Evolutionary conservation across 2,113 vertebrate genomes (phyloP), one percentile per base, ranked within the genome.

Genomic region (Pogonocichla stellata): DNA sequence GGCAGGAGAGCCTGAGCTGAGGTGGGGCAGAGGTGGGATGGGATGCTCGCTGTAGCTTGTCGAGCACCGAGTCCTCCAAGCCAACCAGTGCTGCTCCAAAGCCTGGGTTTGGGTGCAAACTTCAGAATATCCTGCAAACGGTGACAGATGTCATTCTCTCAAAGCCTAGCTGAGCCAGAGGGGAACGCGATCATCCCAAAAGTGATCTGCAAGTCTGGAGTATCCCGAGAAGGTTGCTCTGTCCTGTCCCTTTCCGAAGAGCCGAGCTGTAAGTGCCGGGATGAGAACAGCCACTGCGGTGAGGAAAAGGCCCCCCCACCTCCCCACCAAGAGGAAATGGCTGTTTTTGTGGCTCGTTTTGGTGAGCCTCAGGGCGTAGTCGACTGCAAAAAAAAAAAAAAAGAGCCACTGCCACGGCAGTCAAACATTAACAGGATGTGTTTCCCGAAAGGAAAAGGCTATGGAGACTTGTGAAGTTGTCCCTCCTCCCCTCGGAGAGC

Each of bases 401-500:
- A 98, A 98, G 95, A 97, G 95, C 97, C 96, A 85, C 95, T 97
- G 96, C 97, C 72, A 66, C 97, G 14, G 95, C 98, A 96, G 97
- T 98, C 98, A 94, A 98, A 98, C 98, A 98, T 98, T 97, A 98
- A 99, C 99, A 99, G 99, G 99, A 99, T 99, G 98, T 98, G 98
- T 98, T 99, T 99, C 99, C 99, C 99, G 98, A 98, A 98, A 99
- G 99, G 98, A 99, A 99, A 98, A 98, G 98, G 85, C 84, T 94
- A 87, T 93, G 93, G 95, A 97, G 97, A 94, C 94, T 95, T 98
- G 82, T 89, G 74, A 98, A 98, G 98, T 98, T 96, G 97, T 95
- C 95, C 93, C 95, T 95, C 97, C 92, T 92, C 78, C 89, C 74
- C 38, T 70, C 38, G 22, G 57, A 78, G 96, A 94, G 42, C 69